Base-by-base conservation (phyloP, 2,113 vertebrate species). In the Nycticryphes semicollaris region DNA sequence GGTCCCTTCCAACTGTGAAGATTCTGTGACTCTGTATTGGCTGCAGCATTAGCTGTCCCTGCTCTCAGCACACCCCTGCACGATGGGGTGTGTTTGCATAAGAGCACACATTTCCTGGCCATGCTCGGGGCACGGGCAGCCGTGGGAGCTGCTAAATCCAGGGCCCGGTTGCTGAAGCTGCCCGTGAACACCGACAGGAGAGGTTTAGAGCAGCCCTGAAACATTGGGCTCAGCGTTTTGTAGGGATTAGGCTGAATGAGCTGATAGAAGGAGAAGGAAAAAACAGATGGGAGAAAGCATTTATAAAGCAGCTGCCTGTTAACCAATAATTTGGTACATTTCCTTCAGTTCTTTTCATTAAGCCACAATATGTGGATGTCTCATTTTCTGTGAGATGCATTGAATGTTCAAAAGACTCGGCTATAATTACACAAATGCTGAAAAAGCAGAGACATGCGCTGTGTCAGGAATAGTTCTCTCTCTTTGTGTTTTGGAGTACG, bases 311-410 rank as follows among this genome's bases (percentile, higher is more conserved):
- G 93, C 87, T 97, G 92, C 87, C 93, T 73, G 13, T 86, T 94
- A 80, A 51, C 84, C 89, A 87, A 81, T 87, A 83, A 84, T 89
- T 90, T 78, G 73, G 91, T 94, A 85, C 88, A 57, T 91, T 93
- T 97, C 87, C 92, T 97, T 92, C 31, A 45, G 82, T 94, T 94
- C 84, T 96, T 95, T 96, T 95, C 89, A 93, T 96, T 95, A 96
- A 87, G 90, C 70, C 75, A 79, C 94, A 95, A 90, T 95, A 94
- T 97, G 92, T 30, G 60, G 91, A 85, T 89, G 89, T 79, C 90
- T 97, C 76, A 69, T 96, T 96, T 94, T 89, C 63, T 73, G 87
- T 80, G 84, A 88, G 91, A 94, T 79, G 43, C 81, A 94, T 91
- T 70, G n/a, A 92, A 93, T 89, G 77, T 92, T 93, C 77, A 78